Evolutionary conservation across 2,797 vertebrate species (phyloP), one percentile per base, ranked within the genome.

Genomic region (Propithecus deckenii): DNA sequence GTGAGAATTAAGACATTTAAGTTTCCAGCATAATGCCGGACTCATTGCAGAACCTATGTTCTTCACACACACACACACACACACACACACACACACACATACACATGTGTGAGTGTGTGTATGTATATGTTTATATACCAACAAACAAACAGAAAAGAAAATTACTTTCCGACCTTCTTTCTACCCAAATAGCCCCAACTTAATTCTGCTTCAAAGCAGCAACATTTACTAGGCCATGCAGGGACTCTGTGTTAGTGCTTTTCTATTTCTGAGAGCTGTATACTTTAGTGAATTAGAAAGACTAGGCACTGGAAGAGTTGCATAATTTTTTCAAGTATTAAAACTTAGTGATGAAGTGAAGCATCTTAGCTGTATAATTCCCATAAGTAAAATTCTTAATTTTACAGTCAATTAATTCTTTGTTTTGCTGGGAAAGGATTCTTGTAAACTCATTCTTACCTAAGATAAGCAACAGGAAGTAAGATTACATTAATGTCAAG

Each of bases 1-100:
- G 14, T 76, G 65, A 91, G 35, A 91, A 95, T 86, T 57, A 74
- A 71, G 95, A 65, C 28, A 46, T 25, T 86, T 87, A 89, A 69
- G 83, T 90, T 89, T 18, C 41, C 5, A 80, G 13, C 4, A 89
- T 30, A 30, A n/a, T 59, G 1, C 28, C 85, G 25, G 41, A 35
- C 9, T 91, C 74, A 81, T 59, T 65, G 11, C 61, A 89, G 74
- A 86, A 59, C 3, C 32, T 59, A 41, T 69, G 28, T 8, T 7
- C 23, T 94, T 71, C 59, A 69, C 5, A 50, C 15, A 35, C 5
- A 38, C 52, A 80, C 15, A 67, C 22, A 69, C 5, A 38, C 8
- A 32, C 28, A 57, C 14, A 35, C 5, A 38, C 52, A 80, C 11
- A 67, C 22, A 41, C 35, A 41, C 17, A 14, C n/a, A 35, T 13